Evolutionary conservation across 2,888 invertebrate species (phyloP).

Genomic region (Drosophila neonasuta): DNA sequence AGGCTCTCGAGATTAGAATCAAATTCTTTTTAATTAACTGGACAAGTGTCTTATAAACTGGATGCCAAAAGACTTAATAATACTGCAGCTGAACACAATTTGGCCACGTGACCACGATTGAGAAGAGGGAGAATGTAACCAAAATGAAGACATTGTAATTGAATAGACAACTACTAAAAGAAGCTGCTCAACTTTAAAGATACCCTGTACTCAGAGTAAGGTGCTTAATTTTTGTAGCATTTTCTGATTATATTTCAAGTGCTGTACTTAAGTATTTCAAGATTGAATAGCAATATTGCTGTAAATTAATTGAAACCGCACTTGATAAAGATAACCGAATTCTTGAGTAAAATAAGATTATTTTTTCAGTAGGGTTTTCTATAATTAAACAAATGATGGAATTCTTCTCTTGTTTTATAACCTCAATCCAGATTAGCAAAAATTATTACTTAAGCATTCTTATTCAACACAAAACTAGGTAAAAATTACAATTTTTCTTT

Average conservation of each 20-base stretch:
- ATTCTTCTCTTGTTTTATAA: no score
- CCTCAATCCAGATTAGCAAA: no score
- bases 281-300: no score
- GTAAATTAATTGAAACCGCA: no score
- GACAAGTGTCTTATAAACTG: conserved; percentile 1
- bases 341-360: no score
- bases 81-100: conserved; percentile 6
- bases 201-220: neutral
- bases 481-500: no score
- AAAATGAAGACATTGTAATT: neutral
- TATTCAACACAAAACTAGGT: no score
- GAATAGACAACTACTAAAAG: neutral
- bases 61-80: conserved; percentile 7
- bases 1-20: conserved; percentile 14
- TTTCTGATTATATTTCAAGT: neutral
- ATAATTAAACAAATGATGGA: no score
- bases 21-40: conserved; percentile 9
- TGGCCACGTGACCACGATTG: conserved; percentile 15
- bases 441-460: no score
- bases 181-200: neutral
- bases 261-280: neutral
- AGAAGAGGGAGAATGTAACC: neutral
- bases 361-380: no score
- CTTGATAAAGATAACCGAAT: no score
- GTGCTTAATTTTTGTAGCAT: neutral